Evolutionary conservation across 2,113 vertebrate genomes (phyloP).

Genomic region (Camelus bactrianus): DNA sequence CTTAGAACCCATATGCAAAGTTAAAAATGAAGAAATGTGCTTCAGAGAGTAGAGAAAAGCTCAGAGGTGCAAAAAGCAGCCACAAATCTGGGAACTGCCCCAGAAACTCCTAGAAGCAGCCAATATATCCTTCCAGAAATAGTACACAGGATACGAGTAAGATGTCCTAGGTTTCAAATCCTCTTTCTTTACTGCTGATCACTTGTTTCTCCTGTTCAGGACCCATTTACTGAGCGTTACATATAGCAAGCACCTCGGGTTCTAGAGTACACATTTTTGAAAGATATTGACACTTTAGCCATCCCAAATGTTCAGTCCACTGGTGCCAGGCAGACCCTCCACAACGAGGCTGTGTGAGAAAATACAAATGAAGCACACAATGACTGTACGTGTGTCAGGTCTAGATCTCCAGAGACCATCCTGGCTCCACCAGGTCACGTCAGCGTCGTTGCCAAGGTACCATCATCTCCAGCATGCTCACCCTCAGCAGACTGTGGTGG

Average conservation of each 20-base stretch:
- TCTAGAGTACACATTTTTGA: background rate
- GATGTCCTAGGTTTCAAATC: background rate
- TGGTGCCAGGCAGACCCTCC: background rate
- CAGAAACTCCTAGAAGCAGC: background rate
- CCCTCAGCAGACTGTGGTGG: background rate
- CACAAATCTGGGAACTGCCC: too few relatives aligned
- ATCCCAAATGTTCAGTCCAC: background rate
- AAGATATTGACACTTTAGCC: background rate
- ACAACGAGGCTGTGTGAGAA: background rate
- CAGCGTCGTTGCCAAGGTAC: background rate
- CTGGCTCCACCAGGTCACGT: background rate
- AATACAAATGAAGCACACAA: too few relatives aligned
- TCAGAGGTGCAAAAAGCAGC: background rate
- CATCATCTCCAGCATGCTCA: background rate
- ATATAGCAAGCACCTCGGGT: background rate
- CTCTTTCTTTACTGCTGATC: background rate
- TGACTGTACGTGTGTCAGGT: background rate
- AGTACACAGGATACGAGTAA: background rate
- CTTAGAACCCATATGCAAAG: background rate
- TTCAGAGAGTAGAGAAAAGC: background rate
- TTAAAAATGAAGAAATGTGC: background rate
- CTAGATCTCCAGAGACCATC: background rate
- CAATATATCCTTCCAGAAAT: background rate
- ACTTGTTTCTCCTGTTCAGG: background rate
- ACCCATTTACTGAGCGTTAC: background rate